phyloP scores from a whole-genome alignment of 1,140 invertebrate species.

The Procambarus virginalis region DNA sequence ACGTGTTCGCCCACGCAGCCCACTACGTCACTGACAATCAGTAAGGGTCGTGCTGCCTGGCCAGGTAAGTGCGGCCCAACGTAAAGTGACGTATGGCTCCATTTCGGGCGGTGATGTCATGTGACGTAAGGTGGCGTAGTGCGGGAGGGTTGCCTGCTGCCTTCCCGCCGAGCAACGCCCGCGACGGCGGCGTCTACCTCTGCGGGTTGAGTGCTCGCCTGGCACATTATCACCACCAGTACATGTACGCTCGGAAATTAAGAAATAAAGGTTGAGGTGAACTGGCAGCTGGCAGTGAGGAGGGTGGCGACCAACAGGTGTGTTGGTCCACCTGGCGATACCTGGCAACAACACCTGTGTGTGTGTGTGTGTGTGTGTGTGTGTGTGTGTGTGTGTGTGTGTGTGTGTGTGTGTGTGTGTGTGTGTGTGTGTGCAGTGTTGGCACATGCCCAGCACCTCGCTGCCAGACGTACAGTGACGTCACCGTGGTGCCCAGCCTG shows the following conservation, averaged over 20 bases:
- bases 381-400: not conserved
- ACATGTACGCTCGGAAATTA: not conserved
- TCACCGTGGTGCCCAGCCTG: not conserved
- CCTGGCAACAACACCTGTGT: slow-evolving; percentile 1
- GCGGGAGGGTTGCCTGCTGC: slow-evolving; percentile 33
- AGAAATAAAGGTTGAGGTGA: not conserved
- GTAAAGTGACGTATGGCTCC: slow-evolving; percentile 43
- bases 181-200: no score
- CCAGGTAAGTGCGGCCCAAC: slow-evolving; percentile 19
- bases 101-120: slow-evolving; percentile 54
- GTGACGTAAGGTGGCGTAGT: slow-evolving; percentile 48
- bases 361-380: no score
- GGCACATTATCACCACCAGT: no score
- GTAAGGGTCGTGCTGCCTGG: slow-evolving; percentile 5
- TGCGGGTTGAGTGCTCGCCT: no score
- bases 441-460: slow-evolving; percentile 37
- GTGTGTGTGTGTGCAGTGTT: slow-evolving; percentile 17
- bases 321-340: not conserved
- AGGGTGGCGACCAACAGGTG: not conserved
- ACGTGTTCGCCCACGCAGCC: not conserved
- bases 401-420: not conserved
- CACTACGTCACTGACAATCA: slow-evolving; percentile 45
- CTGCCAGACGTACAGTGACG: slow-evolving; percentile 39
- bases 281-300: not conserved
- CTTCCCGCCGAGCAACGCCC: no score